Evolutionary conservation across 2,797 vertebrate genomes (phyloP), one percentile per base, ranked within the genome.

Genomic region (Trematomus bernacchii): DNA sequence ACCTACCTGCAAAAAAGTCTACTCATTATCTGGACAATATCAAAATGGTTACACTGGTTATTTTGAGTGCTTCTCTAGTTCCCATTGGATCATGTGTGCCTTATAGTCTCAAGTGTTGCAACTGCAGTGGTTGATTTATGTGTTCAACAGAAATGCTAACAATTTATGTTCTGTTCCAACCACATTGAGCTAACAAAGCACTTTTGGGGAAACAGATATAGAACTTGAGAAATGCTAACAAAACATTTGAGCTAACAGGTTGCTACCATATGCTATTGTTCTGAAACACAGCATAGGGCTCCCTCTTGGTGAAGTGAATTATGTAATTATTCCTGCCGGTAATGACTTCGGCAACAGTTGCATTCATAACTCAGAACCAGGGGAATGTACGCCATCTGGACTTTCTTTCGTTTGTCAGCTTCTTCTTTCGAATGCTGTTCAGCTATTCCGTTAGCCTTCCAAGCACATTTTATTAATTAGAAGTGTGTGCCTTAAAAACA

Each of bases 381-480:
- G 61, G 64, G 73, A 82, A 50, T n/a, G 14, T 0, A 2, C 46
- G 55, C 60, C 76, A 84, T 87, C 76, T 85, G 66, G 67, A 81
- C 46, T 73, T 27, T 75, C 37, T 40, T 65, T 69, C 53, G 71
- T 30, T n/a, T 40, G 75, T 87, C 79, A 83, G 85, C 72, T 85
- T 66, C 84, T 77, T 71, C 72, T 37, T 27, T 71, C 3, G 40
- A 59, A 78, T 60, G 62, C 65, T 0, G 14, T 50, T 86, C 77
- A 91, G 85, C 81, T 85, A 52, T 79, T 91, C 75, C 13, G 0
- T 33, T 73, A 53, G 73, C 85, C 71, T 74, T 87, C 42, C 62
- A 75, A 88, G 78, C 75, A 73, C 42, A 58, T 71, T 67, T 63
- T 43, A 67, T 69, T 86, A 84, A 85, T 84, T 76, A 76, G 47